phyloP scores from a whole-genome alignment of 2,797 vertebrate genomes.

The Kryptolebias ocellatus region DNA sequence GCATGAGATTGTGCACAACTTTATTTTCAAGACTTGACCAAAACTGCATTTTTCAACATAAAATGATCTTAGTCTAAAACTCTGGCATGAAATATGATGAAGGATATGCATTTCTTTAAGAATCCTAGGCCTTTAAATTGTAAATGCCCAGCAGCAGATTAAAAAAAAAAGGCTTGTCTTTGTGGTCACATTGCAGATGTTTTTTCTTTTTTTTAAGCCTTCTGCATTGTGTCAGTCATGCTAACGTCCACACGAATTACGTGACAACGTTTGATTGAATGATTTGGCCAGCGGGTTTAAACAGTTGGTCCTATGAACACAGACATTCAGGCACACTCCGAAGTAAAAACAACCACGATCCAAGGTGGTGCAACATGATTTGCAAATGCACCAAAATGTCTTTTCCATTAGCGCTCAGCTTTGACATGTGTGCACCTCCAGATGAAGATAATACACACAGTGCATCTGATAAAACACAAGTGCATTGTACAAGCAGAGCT shows the following conservation, averaged over 20 bases:
- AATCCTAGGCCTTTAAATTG: too few relatives aligned
- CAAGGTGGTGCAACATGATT: conserved; percentile 18
- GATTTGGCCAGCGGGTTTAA: conserved; percentile 37
- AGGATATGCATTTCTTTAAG: too few relatives aligned
- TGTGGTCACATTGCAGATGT: background rate
- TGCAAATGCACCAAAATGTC: conserved; percentile 15
- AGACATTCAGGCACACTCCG: background rate
- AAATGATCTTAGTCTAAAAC: too few relatives aligned
- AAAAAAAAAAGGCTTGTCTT: background rate
- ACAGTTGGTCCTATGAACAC: conserved; percentile 9
- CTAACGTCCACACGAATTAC: conserved; percentile 43
- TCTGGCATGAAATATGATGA: too few relatives aligned
- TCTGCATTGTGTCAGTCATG: background rate
- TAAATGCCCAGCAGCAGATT: background rate
- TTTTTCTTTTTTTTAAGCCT: too few relatives aligned
- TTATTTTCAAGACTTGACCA: too few relatives aligned
- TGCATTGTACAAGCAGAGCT: conserved; percentile 22
- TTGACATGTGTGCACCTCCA: conserved; percentile 39
- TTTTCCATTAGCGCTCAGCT: conserved; percentile 29
- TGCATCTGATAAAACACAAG: conserved; percentile 47
- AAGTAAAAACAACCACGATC: conserved; percentile 8
- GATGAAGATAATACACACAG: conserved; percentile 44
- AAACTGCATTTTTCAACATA: too few relatives aligned
- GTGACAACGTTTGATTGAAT: conserved; percentile 36
- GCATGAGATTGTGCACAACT: too few relatives aligned